Evolutionary conservation across 2,888 invertebrate species (phyloP).

Genomic region (Uloborus plumipes): DNA sequence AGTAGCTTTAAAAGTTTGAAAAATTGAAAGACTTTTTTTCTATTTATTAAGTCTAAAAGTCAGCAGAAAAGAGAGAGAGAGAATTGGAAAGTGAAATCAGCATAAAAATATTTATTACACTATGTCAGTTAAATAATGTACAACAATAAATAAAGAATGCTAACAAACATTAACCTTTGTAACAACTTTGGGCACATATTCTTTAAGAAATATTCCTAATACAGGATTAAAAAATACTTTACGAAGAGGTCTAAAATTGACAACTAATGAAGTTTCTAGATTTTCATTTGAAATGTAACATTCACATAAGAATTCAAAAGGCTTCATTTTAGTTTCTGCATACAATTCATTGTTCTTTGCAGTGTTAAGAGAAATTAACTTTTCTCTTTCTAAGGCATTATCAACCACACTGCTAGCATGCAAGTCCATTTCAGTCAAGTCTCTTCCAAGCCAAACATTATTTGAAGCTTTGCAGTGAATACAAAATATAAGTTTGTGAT

Average conservation of each 20-base stretch:
- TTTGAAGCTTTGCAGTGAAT: slow-evolving; percentile 21
- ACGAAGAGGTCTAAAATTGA: slow-evolving; percentile 44
- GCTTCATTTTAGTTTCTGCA: slow-evolving; percentile 18
- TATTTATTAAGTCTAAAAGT: too few species aligned
- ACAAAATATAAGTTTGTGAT: slow-evolving; percentile 29
- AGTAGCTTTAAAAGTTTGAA: too few species aligned
- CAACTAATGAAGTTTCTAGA: not conserved
- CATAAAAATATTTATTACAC: not conserved
- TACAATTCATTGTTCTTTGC: slow-evolving; percentile 12
- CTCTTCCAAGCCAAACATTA: slow-evolving; percentile 44
- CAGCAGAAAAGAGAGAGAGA: too few species aligned
- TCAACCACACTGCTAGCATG: not conserved
- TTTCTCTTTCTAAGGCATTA: slow-evolving; percentile 29
- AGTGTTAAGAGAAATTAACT: slow-evolving; percentile 21
- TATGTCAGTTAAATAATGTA: not conserved
- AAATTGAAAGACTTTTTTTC: too few species aligned
- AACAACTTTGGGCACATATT: slow-evolving; percentile 35
- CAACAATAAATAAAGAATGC: not conserved
- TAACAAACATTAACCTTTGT: not conserved
- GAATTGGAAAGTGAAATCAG: too few species aligned
- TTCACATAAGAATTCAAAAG: slow-evolving; percentile 34
- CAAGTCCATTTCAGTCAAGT: slow-evolving; percentile 6
- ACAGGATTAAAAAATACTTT: slow-evolving; percentile 33
- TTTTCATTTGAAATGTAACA: slow-evolving; percentile 20
- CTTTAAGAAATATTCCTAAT: slow-evolving; percentile 42